Evolutionary conservation across 2,113 vertebrate species (phyloP), one percentile per base, ranked within the genome.

Genomic region (Zapus hudsonius): DNA sequence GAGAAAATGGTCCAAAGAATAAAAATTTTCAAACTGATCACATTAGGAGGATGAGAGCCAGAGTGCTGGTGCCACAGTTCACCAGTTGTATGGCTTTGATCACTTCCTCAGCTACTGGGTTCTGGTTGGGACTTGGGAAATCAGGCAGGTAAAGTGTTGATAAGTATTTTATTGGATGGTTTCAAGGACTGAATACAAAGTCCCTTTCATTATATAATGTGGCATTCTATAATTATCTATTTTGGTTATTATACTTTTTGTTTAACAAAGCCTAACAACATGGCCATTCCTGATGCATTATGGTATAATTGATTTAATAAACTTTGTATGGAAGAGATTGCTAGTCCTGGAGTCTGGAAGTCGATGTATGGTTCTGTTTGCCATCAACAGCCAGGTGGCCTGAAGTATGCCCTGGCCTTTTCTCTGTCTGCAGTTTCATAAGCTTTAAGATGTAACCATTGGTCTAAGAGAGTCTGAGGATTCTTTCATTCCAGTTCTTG

Each of bases 351-450:
- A 94, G n/a, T 73, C 33, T 25, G 36, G 25, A 92, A 86, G 20
- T 12, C 66, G 2, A 33, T 15, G 22, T 67, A 29, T 72, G 17
- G 75, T 92, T 90, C 12, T n/a, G 42, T 1, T 67, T 86, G 70
- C 87, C 27, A 25, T 19, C 20, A 76, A 5, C 29, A 80, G 40
- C 25, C 70, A 0, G 70, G 44, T 57, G 31, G 47, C 22, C 19
- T n/a, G 59, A 59, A 64, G 2, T 8, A 33, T 12, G 12, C 36
- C 12, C 1, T 47, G 47, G 10, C 2, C 40, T 31, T 36, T 66
- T 63, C 44, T 79, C 38, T 44, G 61, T 33, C 47, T 95, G 86
- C 42, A 76, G 1, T 89, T 94, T 92, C 63, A 78, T 57, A 27
- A 44, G 64, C 63, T 76, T 89, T 74, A 66, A 52, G 89, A 70